Conservation (phyloP, 92 coral and sea anemone genomes). For the Pocillopora meandrina region DNA sequence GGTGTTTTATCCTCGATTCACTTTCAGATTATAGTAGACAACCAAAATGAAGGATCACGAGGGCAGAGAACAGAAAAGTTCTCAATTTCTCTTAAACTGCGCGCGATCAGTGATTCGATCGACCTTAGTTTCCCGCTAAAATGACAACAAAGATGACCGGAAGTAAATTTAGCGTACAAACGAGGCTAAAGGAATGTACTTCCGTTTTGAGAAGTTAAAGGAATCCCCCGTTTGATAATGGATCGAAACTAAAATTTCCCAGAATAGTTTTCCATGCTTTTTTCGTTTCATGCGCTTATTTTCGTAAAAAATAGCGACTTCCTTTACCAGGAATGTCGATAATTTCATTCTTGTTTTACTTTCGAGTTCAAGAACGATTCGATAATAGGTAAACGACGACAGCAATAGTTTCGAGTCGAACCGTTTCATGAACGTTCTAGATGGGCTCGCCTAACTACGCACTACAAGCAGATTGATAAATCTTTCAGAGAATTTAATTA, state of each 20-base stretch:
- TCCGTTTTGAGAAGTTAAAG: conserved; percentile 29
- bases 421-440: background rate
- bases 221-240: conserved; percentile 39
- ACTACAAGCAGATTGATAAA: background rate
- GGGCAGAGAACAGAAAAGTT: background rate
- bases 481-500: background rate
- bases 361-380: background rate
- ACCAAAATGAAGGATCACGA: background rate
- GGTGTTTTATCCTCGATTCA: background rate
- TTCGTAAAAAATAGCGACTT: background rate
- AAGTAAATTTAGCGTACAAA: background rate
- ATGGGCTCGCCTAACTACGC: background rate
- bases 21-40: background rate
- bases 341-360: background rate
- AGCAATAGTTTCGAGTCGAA: background rate
- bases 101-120: conserved; percentile 25
- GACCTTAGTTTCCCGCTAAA: conserved; percentile 46
- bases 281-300: background rate
- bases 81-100: conserved; percentile 6
- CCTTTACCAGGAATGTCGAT: background rate
- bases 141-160: conserved; percentile 48
- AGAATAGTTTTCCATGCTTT: background rate
- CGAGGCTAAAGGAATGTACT: conserved; percentile 19
- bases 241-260: background rate
- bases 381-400: background rate